Evolutionary conservation across 2,888 invertebrate species (phyloP), one percentile per base, ranked within the genome.

Genomic region (Tridacna crocea): DNA sequence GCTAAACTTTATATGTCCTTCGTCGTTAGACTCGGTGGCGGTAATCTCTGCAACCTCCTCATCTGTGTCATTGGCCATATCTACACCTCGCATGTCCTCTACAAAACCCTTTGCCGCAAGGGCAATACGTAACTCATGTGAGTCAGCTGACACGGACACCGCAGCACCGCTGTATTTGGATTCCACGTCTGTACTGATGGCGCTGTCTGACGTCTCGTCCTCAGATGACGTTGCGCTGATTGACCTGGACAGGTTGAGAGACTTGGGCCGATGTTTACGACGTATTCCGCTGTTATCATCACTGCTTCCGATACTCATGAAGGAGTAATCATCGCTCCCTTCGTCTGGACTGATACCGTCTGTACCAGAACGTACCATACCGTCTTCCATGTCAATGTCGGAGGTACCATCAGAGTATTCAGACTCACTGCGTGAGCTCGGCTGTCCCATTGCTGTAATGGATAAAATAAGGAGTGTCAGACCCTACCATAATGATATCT

Each of bases 201-300:
- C 87, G 77, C 89, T 89, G 58, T 88, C 88, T 0, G 89, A 85
- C 47, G 85, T 88, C 55, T 90, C 90, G 55, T 92, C 92, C 68
- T 92, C 92, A 0, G 92, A 92, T 3, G 93, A 93, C 11, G 92
- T 91, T 19, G 90, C 90, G 83, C 93, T 93, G 73, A 91, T 90
- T 8, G 92, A 92, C 55, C 91, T 88, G 19, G 92, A 89, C 10
- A 93, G 89, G 83, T 91, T 91, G 58, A 93, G 86, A 65, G 91
- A 93, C 72, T 90, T 89, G 0, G 92, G 93, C 51, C 93, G 84
- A 79, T 92, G 91, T 82, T 90, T 90, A 15, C 88, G 80, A 12
- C 90, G 90, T 22, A 90, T 83, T 19, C 82, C 73, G 75, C 88
- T 89, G 13, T 82, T 87, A 60, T 90, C 90, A 70, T 87, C 89